These are phyloP conservation scores for Crepidodera aurea DNA, from an alignment of 2,888 invertebrate species.

Conservation along the genomic window DNA sequence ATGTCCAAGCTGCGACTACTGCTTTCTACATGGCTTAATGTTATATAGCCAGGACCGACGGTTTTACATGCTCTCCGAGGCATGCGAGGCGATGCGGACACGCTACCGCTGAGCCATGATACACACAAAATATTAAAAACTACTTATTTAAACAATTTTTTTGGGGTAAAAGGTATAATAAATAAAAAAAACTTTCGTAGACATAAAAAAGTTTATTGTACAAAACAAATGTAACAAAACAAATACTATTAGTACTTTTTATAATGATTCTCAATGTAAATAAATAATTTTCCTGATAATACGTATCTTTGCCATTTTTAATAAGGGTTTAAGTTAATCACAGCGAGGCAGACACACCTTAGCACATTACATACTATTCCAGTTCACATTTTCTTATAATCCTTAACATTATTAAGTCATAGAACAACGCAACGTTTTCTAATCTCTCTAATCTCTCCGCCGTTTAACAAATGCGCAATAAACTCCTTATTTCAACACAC, in stretches of 20 bases:
- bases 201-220: slow-evolving; percentile 28
- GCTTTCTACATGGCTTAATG: too few relatives aligned
- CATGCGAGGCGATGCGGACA: too few relatives aligned
- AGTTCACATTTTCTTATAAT: slow-evolving; percentile 13
- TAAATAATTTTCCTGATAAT: slow-evolving; percentile 39
- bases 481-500: too few relatives aligned
- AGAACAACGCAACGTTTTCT: neutral
- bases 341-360: slow-evolving; percentile 49
- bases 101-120: too few relatives aligned
- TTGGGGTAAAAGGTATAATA: too few relatives aligned
- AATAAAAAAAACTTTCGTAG: neutral
- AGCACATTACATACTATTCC: slow-evolving; percentile 33
- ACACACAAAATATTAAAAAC: too few relatives aligned
- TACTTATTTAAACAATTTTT: too few relatives aligned
- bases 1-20: too few relatives aligned
- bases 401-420: neutral
- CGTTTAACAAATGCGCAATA: too few relatives aligned
- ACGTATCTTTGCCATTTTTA: slow-evolving; percentile 34
- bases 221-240: slow-evolving; percentile 28
- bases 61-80: too few relatives aligned
- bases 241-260: slow-evolving; percentile 21
- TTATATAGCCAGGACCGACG: too few relatives aligned
- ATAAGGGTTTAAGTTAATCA: slow-evolving; percentile 45
- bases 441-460: too few relatives aligned
- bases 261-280: slow-evolving; percentile 25